Percentiles rank a stretch among this genome's conserved stretches.
Evolutionary conservation across 1,140 invertebrate genomes (phyloP).

Genomic region (Pachyrhynchus sulphureomaculatus): DNA sequence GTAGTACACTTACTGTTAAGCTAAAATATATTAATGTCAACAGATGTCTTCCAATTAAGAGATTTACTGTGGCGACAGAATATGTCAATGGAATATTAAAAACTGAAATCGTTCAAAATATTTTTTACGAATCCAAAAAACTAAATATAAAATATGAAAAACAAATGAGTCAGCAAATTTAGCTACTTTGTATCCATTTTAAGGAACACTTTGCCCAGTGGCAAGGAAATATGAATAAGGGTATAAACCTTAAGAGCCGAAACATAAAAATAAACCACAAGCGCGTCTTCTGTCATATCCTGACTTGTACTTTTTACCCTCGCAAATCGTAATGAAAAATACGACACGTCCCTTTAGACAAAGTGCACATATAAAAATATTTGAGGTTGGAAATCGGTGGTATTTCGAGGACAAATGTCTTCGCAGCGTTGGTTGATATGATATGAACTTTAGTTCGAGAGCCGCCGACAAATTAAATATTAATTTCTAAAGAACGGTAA

Average conservation of each 20-base stretch:
- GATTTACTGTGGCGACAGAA: too few relatives aligned
- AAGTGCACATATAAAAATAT: conserved; percentile 47
- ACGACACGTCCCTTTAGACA: conserved; percentile 47
- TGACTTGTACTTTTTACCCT: conserved; percentile 39
- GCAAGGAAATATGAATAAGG: conserved; percentile 7
- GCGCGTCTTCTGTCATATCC: conserved; percentile 27
- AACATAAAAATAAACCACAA: conserved; percentile 17
- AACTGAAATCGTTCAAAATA: too few relatives aligned
- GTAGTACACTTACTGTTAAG: too few relatives aligned
- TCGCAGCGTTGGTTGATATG: conserved; percentile 5
- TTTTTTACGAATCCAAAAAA: too few relatives aligned
- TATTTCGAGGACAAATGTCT: conserved; percentile 40
- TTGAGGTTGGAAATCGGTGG: conserved; percentile 42
- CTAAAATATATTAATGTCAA: too few relatives aligned
- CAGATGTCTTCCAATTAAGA: too few relatives aligned
- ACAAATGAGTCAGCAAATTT: conserved; percentile 1
- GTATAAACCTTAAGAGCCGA: conserved; percentile 24
- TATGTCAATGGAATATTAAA: too few relatives aligned
- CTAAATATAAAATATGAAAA: conserved; percentile 5
- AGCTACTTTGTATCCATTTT: conserved; percentile 17
- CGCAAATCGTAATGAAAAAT: conserved; percentile 38
- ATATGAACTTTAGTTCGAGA: conserved; percentile 2
- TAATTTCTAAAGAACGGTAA: neutral
- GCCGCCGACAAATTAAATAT: neutral
- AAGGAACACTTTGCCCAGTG: neutral